A percentile compares a stretch with the other conserved stretches of the same genome.
Conservation (phyloP, 1,140 invertebrate genomes). For the Macrobrachium nipponense region DNA sequence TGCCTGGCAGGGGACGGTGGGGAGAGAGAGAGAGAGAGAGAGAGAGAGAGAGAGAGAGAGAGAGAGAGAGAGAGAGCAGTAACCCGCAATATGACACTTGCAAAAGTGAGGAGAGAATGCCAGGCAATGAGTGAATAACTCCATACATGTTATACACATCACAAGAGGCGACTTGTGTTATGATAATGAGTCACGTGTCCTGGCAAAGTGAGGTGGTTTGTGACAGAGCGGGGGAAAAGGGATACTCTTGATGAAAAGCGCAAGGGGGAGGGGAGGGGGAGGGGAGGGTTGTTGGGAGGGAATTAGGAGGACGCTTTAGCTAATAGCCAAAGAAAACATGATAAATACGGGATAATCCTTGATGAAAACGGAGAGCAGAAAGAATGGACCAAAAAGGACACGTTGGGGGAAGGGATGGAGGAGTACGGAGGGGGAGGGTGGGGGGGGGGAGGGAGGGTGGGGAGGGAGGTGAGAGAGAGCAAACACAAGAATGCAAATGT, state of each 20-base stretch:
- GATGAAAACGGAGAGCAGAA: slow-evolving; percentile 59
- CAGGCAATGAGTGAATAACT: not conserved
- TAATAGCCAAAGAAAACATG: slow-evolving; percentile 62
- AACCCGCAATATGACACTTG: not conserved
- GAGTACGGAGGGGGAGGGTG: slow-evolving; percentile 18
- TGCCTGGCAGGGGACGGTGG: not conserved
- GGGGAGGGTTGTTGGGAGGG: not conserved
- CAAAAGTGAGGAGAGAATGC: not conserved
- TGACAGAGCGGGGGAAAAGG: not conserved
- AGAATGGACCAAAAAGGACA: slow-evolving; percentile 25
- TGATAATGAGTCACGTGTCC: slow-evolving; percentile 56
- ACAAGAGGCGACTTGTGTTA: slow-evolving; percentile 42
- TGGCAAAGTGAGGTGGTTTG: no score
- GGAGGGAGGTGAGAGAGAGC: slow-evolving; percentile 35
- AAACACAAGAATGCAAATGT: slow-evolving; percentile 60
- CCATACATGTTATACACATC: slow-evolving; percentile 6
- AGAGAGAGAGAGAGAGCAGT: not conserved
- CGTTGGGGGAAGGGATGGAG: no score
- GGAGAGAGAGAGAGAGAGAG: no score
- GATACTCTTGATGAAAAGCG: not conserved
- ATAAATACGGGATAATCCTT: slow-evolving; percentile 61
- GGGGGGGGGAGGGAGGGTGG: slow-evolving; percentile 39
- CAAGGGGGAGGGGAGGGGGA: not conserved
- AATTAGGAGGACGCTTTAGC: slow-evolving; percentile 1
- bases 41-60: not conserved